Base-by-base conservation (phyloP, 2,113 vertebrate genomes). In the Eulemur rufifrons region DNA sequence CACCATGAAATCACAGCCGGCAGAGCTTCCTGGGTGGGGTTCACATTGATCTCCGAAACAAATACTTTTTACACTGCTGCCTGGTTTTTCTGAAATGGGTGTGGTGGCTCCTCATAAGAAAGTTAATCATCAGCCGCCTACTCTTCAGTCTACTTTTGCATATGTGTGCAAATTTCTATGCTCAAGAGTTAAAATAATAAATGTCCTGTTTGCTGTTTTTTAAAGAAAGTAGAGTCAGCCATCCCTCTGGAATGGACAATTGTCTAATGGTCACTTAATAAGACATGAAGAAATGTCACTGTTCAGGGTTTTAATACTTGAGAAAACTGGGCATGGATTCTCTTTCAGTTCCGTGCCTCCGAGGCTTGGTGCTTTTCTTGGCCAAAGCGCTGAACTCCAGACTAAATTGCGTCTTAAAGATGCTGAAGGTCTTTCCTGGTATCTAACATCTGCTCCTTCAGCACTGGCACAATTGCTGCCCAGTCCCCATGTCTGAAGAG, bases 1-100 rank as follows among this genome's bases (percentile, higher is more conserved):
- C 20, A 2, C 29, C 0, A 27, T 45, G 45, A 14, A 6, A 2
- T 20, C 2, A 8, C 9, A 20, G 23, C 47, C 17, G 8, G 42
- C 25, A 17, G 8, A 7, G 4, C 29, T 69, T 56, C 20, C 18
- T 8, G 21, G 4, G 1, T 13, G 37, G 50, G 21, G 37, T n/a
- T 91, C 21, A 45, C 15, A 13, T 6, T 1, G 21, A 29, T 21
- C 5, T 0, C 2, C 5, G 12, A 37, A 13, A 14, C 25, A 10
- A 2, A 0, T 66, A 59, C 23, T 9, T 39, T 29, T 11, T 59
- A 8, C 20, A 1, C 27, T 2, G 25, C 34, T 15, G 18, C 17
- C 12, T 37, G n/a, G 18, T 42, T 6, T 1, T 25, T 68, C 80
- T 7, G 8, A 42, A 10, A 10, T 5, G 47, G 52, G 25, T n/a